Percentiles rank a stretch among this genome's conserved stretches.
phyloP scores from a whole-genome alignment of 1,140 invertebrate genomes.

The Leptonema lineaticorne region DNA sequence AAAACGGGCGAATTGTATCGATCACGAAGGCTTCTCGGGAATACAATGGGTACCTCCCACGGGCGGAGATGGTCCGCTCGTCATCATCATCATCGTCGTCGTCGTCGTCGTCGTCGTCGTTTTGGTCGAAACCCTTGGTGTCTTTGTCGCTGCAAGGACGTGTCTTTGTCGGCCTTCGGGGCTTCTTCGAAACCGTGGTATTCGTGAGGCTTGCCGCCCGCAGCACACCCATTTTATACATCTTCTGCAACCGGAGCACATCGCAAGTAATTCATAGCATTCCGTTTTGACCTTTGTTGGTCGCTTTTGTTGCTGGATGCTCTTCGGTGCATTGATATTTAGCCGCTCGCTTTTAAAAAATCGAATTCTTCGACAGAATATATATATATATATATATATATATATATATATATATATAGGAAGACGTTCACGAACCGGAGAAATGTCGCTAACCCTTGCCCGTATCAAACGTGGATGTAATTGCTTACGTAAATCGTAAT shows the following conservation, averaged over 20 bases:
- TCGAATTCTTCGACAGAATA: not conserved
- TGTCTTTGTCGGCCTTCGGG: conserved; percentile 15
- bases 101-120: not conserved
- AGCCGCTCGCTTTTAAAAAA: not conserved
- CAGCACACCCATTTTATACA: conserved; percentile 34
- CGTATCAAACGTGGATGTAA: no score
- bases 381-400: not conserved
- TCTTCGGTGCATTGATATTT: conserved; percentile 29
- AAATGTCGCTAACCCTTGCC: conserved; percentile 1
- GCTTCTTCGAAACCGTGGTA: not conserved
- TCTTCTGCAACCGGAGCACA: conserved; percentile 27
- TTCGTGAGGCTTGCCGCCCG: conserved; percentile 28
- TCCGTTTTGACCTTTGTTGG: conserved; percentile 35
- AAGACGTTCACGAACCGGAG: not conserved
- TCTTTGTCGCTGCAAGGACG: not conserved
- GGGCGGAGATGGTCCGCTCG: not conserved
- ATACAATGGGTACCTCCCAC: conserved; percentile 1
- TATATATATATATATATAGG: not conserved
- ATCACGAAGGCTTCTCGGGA: conserved; percentile 1
- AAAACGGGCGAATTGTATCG: conserved; percentile 19
- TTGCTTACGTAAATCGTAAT: no score
- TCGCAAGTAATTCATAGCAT: conserved; percentile 40
- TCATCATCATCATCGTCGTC: not conserved
- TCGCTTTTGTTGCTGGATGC: not conserved
- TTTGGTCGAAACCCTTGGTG: no score